These are phyloP conservation scores for Drosophila persimilis DNA, from an alignment of 1,140 invertebrate genomes.

Conservation along the genomic window DNA sequence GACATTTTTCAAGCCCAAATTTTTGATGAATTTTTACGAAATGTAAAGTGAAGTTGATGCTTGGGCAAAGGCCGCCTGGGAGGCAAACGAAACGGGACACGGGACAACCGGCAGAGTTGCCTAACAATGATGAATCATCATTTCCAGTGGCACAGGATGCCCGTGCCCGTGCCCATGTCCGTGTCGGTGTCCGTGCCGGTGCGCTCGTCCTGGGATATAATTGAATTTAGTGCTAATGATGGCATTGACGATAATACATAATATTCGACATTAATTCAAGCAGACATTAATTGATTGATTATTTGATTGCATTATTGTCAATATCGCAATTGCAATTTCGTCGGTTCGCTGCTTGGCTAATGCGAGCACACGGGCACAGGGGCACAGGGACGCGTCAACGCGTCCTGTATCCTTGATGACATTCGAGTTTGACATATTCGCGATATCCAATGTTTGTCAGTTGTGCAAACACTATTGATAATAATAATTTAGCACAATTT, in stretches of 20 bases:
- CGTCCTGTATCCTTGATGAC: constrained; percentile 34
- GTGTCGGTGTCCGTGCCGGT: background rate
- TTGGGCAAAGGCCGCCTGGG: constrained; percentile 28
- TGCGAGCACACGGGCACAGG: background rate
- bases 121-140: constrained; percentile 74
- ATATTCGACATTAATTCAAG: constrained; percentile 77
- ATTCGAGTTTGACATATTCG: constrained; percentile 41
- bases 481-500: constrained; percentile 77
- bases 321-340: constrained; percentile 70
- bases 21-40: constrained; percentile 17
- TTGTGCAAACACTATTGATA: constrained; percentile 41
- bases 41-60: constrained; percentile 19
- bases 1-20: constrained; percentile 10
- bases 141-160: constrained; percentile 20
- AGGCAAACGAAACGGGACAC: background rate
- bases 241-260: constrained; percentile 74
- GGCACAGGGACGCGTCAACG: constrained; percentile 6
- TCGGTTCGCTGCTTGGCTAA: constrained; percentile 22
- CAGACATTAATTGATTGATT: constrained; percentile 80
- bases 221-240: constrained; percentile 81
- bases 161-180: no score
- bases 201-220: constrained; percentile 45
- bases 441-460: constrained; percentile 25
- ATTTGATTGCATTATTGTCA: constrained; percentile 82
- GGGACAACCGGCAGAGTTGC: constrained; percentile 7